Conservation (phyloP, 2,888 invertebrate species). For the Tetragnatha montana region DNA sequence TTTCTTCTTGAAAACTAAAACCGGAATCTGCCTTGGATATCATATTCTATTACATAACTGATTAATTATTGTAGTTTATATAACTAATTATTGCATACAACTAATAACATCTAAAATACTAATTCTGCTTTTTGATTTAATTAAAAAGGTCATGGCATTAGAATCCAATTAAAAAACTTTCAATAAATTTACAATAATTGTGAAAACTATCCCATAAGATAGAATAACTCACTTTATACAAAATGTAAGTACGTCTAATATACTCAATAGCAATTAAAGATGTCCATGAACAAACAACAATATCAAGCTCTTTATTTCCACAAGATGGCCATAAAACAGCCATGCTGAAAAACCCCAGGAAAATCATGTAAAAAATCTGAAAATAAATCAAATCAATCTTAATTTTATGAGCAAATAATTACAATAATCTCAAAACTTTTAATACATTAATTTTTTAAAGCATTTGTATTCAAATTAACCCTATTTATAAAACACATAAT, state of each 20-base stretch:
- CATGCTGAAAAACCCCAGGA: constrained; percentile 71
- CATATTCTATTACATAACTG: no score
- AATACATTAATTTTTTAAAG: neutral
- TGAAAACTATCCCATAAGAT: no score
- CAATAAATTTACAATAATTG: no score
- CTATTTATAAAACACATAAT: neutral
- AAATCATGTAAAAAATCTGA: constrained; percentile 72
- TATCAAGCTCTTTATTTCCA: constrained; percentile 76
- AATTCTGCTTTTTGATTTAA: no score
- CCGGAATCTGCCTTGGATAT: neutral
- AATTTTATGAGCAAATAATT: neutral
- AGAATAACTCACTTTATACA: constrained; percentile 70
- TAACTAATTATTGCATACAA: no score
- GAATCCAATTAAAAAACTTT: no score
- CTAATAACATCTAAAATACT: neutral
- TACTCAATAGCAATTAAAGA: constrained; percentile 72
- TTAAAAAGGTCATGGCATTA: no score
- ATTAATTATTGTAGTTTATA: neutral
- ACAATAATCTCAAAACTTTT: no score
- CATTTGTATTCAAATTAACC: neutral
- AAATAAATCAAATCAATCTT: constrained; percentile 34
- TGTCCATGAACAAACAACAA: constrained; percentile 75
- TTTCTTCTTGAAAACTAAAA: no score
- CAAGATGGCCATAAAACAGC: constrained; percentile 76
- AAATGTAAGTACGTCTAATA: constrained; percentile 72